These are phyloP conservation scores for Anabas testudineus DNA, from an alignment of 2,797 vertebrate species.

Conservation along the genomic window DNA sequence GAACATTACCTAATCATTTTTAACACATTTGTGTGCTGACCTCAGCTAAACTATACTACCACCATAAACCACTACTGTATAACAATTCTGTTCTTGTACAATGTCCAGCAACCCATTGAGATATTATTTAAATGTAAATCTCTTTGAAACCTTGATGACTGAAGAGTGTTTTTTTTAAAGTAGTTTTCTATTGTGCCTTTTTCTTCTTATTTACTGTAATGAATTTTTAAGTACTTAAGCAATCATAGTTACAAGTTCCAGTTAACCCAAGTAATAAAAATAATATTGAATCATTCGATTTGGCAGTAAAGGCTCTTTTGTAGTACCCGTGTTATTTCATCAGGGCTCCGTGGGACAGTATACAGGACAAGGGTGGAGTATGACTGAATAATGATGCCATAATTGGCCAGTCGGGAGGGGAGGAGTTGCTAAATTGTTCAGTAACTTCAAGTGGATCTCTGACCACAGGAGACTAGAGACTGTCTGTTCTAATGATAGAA, in stretches of 20 bases:
- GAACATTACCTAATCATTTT: conserved; percentile 23
- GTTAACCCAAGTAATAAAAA: conserved; percentile 35
- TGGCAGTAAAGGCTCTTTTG: conserved; percentile 45
- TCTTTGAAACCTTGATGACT: conserved; percentile 2
- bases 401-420: conserved; percentile 51
- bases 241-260: conserved; percentile 22
- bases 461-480: conserved; percentile 60
- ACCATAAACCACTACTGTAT: not conserved
- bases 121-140: not conserved
- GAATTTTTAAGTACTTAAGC: not conserved
- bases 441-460: conserved; percentile 60
- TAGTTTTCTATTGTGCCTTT: conserved; percentile 16
- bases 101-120: not conserved
- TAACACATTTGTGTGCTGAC: conserved; percentile 11
- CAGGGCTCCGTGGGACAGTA: conserved; percentile 48
- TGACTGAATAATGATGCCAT: conserved; percentile 57
- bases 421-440: conserved; percentile 64
- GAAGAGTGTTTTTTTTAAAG: not conserved
- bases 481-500: conserved; percentile 54
- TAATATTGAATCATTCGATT: conserved; percentile 65
- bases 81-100: not conserved
- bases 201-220: conserved; percentile 21
- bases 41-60: conserved; percentile 2
- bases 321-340: conserved; percentile 55
- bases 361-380: conserved; percentile 60